Percentiles rank a stretch among this genome's conserved stretches.
These are phyloP conservation scores for Tribolium freemani DNA, from an alignment of 2,888 invertebrate species.

Conservation along the genomic window DNA sequence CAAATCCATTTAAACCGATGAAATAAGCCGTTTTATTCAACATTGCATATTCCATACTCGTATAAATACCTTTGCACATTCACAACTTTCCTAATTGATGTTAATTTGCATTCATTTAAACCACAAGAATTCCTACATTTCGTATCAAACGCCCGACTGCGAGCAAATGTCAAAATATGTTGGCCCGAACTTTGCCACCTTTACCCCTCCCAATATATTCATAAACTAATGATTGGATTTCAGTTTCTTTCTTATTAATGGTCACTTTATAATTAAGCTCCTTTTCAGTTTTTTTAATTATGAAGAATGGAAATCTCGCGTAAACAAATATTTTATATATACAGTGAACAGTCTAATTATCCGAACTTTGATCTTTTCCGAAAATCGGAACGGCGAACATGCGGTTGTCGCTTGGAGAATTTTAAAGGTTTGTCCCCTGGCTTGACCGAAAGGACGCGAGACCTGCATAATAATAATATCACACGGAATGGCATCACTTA, in stretches of 20 bases:
- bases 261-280: no score
- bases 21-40: conserved; percentile 42
- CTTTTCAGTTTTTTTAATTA: not conserved
- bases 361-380: conserved; percentile 16
- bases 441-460: conserved; percentile 8
- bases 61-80: conserved; percentile 15
- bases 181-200: not conserved
- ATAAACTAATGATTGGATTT: not conserved
- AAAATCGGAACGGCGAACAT: conserved; percentile 6
- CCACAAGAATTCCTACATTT: not conserved
- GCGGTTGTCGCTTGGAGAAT: conserved; percentile 5
- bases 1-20: conserved; percentile 42
- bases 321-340: not conserved
- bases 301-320: not conserved
- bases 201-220: not conserved
- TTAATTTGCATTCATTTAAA: conserved; percentile 1
- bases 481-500: conserved; percentile 18
- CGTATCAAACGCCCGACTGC: not conserved
- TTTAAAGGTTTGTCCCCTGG: conserved; percentile 16
- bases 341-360: conserved; percentile 14
- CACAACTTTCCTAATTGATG: conserved; percentile 20
- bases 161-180: not conserved
- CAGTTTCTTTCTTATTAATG: not conserved
- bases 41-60: not conserved
- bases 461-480: conserved; percentile 26